These are phyloP conservation scores for Hapalemur alaotrensis DNA, from an alignment of 2,797 vertebrate genomes.

Conservation along the genomic window DNA sequence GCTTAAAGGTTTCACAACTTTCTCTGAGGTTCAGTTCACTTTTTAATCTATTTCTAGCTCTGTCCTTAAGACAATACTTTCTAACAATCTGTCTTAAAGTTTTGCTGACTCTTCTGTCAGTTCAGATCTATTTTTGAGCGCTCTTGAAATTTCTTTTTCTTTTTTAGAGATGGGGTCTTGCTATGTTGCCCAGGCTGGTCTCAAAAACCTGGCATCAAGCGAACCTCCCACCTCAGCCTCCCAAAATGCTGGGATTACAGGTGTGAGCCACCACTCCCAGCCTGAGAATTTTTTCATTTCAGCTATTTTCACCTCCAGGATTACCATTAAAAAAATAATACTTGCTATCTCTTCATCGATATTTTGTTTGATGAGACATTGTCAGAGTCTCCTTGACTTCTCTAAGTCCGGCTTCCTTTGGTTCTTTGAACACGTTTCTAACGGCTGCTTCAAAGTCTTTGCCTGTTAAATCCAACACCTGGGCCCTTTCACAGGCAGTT, in stretches of 20 bases:
- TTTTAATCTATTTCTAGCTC: background rate
- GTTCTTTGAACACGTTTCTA: background rate
- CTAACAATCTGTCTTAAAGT: background rate
- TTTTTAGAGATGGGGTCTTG: too few relatives aligned
- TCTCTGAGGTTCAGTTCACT: background rate
- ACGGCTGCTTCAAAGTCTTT: background rate
- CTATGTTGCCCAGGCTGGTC: too few relatives aligned
- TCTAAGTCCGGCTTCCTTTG: background rate
- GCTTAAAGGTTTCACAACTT: background rate
- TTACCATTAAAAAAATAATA: background rate
- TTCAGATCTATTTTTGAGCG: background rate
- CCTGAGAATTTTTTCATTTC: background rate
- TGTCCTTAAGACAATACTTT: background rate
- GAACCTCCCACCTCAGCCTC: too few relatives aligned
- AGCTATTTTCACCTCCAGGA: background rate
- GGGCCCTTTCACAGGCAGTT: background rate
- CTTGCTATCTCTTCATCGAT: background rate
- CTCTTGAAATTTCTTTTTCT: too few relatives aligned
- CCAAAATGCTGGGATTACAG: too few relatives aligned
- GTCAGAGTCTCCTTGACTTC: background rate
- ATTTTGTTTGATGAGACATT: background rate
- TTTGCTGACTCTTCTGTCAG: background rate
- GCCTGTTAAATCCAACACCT: background rate
- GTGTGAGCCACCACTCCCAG: too few relatives aligned
- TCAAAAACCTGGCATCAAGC: too few relatives aligned